A percentile compares a stretch with the other conserved stretches of the same genome.
Conservation (phyloP, 2,797 vertebrate genomes). For the Cheirogaleus major region DNA sequence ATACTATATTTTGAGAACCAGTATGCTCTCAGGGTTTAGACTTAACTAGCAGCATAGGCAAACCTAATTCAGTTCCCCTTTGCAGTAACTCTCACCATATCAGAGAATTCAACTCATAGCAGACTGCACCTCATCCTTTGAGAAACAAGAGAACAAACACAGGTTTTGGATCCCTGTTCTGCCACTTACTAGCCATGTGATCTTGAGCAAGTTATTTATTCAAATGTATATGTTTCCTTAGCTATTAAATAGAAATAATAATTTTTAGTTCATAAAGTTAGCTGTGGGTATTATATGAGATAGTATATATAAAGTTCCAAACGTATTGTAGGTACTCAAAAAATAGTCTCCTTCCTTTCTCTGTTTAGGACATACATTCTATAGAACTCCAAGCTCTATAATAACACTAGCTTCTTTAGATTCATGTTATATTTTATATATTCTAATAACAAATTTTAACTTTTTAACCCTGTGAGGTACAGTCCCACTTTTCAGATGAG, state of each 20-base stretch:
- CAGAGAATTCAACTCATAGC: neutral
- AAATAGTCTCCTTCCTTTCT: neutral
- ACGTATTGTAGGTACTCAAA: neutral
- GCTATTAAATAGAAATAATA: slow-evolving; percentile 41
- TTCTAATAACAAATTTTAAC: slow-evolving; percentile 40
- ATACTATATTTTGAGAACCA: neutral
- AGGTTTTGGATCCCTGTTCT: neutral
- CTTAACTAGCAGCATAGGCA: slow-evolving; percentile 22
- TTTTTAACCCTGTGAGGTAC: neutral
- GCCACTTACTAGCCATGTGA: neutral
- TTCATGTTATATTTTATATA: slow-evolving; percentile 23
- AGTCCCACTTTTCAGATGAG: neutral
- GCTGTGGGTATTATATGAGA: slow-evolving; percentile 23
- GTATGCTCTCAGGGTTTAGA: neutral
- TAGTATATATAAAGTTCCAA: neutral
- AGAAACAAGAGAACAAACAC: neutral
- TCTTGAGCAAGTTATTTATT: slow-evolving; percentile 33
- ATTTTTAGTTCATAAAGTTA: slow-evolving; percentile 38
- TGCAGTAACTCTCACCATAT: neutral
- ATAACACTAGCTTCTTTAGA: neutral
- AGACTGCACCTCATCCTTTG: neutral
- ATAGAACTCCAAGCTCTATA: neutral
- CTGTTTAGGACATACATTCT: neutral
- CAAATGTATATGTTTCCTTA: slow-evolving; percentile 43
- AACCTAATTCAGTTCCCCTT: neutral